A percentile compares a stretch with the other conserved stretches of the same genome.
Conservation (phyloP, 2,888 invertebrate genomes). For the Thecocarcelia acutangulata region DNA sequence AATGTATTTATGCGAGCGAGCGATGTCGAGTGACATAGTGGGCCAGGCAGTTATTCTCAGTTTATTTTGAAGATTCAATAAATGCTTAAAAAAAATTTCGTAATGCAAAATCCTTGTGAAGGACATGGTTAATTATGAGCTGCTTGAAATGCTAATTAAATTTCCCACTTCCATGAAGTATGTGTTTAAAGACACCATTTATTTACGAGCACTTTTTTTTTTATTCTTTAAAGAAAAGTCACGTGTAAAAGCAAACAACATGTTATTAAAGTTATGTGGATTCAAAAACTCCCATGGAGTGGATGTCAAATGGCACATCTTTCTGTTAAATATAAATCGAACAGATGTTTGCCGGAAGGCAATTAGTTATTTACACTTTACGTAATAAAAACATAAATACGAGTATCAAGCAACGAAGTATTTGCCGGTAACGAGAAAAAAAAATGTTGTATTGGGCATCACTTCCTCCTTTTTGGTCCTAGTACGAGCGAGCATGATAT, state of each 20-base stretch:
- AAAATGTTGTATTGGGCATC: slow-evolving; percentile 19
- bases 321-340: slow-evolving; percentile 58
- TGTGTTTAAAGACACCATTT: neutral
- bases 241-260: neutral
- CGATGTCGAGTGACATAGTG: no score
- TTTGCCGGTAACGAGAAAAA: neutral
- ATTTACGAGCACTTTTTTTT: slow-evolving; percentile 2
- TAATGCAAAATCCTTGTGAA: neutral
- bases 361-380: slow-evolving; percentile 69
- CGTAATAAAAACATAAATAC: slow-evolving; percentile 31
- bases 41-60: no score
- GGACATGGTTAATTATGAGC: neutral
- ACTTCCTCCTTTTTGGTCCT: slow-evolving; percentile 23
- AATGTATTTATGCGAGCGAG: no score
- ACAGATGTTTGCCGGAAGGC: slow-evolving; percentile 69
- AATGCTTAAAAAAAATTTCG: no score
- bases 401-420: neutral
- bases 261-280: neutral
- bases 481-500: neutral
- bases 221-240: neutral
- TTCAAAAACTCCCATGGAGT: slow-evolving; percentile 32
- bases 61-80: no score
- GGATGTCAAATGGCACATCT: slow-evolving; percentile 61
- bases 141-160: slow-evolving; percentile 1
- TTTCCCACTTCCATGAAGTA: slow-evolving; percentile 11